A percentile compares a stretch with the other conserved stretches of the same genome.
phyloP scores from a whole-genome alignment of 2,797 vertebrate genomes.

The Rhinoraja longicauda region DNA sequence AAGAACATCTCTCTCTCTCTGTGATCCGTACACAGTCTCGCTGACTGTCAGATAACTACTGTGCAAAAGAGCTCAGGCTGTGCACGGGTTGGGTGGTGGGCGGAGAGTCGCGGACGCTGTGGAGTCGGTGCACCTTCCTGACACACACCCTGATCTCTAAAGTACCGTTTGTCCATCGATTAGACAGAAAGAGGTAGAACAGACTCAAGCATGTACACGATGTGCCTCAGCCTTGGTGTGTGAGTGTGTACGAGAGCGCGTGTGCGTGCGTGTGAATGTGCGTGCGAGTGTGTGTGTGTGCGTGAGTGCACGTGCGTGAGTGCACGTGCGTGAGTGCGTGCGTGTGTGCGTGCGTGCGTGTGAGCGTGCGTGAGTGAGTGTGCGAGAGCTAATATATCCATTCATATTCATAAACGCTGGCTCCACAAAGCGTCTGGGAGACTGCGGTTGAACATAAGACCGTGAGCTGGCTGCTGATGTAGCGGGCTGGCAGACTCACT shows the following conservation, averaged over 20 bases:
- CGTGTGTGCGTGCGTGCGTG: too few relatives aligned
- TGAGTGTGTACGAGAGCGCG: not conserved
- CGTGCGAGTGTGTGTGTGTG: too few relatives aligned
- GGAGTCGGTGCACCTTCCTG: not conserved
- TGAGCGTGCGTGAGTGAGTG: too few relatives aligned
- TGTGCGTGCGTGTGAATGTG: too few relatives aligned
- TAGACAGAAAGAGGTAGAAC: not conserved
- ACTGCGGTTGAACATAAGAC: too few relatives aligned
- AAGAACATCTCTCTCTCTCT: not conserved
- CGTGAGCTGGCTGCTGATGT: too few relatives aligned
- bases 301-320: too few relatives aligned
- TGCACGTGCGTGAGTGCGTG: too few relatives aligned
- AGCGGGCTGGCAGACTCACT: not conserved
- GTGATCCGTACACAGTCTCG: not conserved
- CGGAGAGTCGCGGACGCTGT: not conserved
- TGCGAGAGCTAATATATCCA: not conserved
- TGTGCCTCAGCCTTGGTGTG: not conserved
- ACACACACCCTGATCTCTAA: not conserved
- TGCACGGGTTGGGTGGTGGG: not conserved
- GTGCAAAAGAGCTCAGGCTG: not conserved
- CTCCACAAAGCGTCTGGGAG: not conserved
- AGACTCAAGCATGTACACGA: not conserved
- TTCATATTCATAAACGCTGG: not conserved
- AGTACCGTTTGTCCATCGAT: not conserved
- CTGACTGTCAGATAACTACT: not conserved